phyloP scores from a whole-genome alignment of 2,888 invertebrate species.

The Lithosia quadra region DNA sequence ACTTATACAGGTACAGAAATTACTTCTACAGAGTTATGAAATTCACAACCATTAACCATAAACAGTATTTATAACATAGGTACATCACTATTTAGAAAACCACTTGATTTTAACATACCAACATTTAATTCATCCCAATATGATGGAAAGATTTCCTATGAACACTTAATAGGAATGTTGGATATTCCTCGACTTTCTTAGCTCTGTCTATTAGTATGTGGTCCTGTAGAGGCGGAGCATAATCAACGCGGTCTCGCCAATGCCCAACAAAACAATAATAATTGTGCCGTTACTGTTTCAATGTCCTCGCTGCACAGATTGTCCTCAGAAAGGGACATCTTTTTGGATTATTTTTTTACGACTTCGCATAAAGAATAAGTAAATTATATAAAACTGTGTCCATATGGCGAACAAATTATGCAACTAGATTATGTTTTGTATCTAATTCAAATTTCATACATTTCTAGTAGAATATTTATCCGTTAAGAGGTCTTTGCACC shows the following conservation, averaged over 20 bases:
- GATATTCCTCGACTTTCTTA: conserved; percentile 23
- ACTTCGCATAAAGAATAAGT: conserved; percentile 18
- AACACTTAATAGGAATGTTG: neutral
- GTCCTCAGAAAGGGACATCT: conserved; percentile 28
- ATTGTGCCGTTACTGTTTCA: conserved; percentile 38
- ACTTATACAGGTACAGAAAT: neutral
- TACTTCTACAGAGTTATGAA: neutral
- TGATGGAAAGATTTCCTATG: no score
- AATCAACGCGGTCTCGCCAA: conserved; percentile 41
- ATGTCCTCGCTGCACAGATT: conserved; percentile 40
- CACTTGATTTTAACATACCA: no score
- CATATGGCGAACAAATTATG: neutral
- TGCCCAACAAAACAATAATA: conserved; percentile 51
- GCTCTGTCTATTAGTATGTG: conserved; percentile 36
- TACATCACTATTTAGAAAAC: neutral
- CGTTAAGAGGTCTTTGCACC: no score
- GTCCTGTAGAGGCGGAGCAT: conserved; percentile 44
- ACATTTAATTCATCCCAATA: no score
- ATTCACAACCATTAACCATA: neutral
- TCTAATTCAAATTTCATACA: no score
- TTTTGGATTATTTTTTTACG: conserved; percentile 47
- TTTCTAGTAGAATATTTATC: no score
- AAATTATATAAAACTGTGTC: neutral
- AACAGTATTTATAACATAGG: no score
- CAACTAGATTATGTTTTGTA: neutral